Base-by-base conservation (phyloP, 1,140 invertebrate species). In the Drosophila setifemur region DNA sequence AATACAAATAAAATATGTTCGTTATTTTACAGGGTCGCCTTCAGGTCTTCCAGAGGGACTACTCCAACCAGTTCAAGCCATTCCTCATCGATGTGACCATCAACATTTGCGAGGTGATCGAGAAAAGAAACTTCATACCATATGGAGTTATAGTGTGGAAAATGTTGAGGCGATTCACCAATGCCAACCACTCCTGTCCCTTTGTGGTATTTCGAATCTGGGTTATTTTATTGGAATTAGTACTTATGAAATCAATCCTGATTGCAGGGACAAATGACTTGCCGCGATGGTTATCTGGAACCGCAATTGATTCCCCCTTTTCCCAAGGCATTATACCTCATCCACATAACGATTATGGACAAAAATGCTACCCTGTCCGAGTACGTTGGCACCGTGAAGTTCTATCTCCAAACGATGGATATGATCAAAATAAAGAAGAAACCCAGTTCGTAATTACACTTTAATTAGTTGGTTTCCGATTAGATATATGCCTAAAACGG, bases 111-210 rank as follows among this genome's bases (percentile, higher is more conserved):
- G 53, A 70, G 1, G 18, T 74, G 5, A 19, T 72, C 1, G 14
- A 49, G 1, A 54, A 26, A 4, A 45, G 25, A 0, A 78, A 14
- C 19, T 77, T 12, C 25, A 1, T 37, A 0, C 8, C 29, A 0
- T 77, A 78, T 12, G 68, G 61, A 0, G 43, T n/a, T 0, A 58
- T 77, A 0, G 0, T 58, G 0, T 28, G 29, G 28, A 68, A 73
- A 7, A 0, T 54, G 0, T 0, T 44, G 0, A 45, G 54, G 6
- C 2, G 26, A 7, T 69, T 16, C 11, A 35, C 73, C 0, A 78
- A 77, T 25, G 6, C 29, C 0, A 79, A 79, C 47, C 74, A 79
- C 14, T 28, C 33, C 5, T 73, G 74, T 16, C 53, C 64, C 1
- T 47, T 47, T 8, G 18, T 21, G 47, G 73, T 76, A 45, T 33